phyloP scores from a whole-genome alignment of 2,113 vertebrate genomes.

The Dryoscopus gambensis region DNA sequence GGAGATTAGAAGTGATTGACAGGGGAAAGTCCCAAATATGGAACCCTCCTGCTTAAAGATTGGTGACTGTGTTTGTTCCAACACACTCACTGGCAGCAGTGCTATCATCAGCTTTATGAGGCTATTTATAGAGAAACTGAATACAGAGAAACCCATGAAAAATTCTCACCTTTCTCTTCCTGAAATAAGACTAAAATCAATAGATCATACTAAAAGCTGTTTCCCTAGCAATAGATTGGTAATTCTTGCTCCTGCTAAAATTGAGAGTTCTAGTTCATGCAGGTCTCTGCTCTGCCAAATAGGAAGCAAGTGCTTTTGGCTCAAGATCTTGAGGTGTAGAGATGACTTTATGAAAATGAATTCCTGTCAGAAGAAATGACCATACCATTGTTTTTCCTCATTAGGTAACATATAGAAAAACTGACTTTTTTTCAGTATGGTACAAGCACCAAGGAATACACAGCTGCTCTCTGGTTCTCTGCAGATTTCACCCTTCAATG shows the following conservation, averaged over 20 bases:
- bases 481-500: not conserved
- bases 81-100: not conserved
- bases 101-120: not conserved
- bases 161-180: not conserved
- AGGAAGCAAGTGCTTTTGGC: not conserved
- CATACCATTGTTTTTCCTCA: not conserved
- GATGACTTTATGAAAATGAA: not conserved
- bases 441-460: not conserved
- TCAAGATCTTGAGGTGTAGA: not conserved
- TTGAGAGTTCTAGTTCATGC: not conserved
- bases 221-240: not conserved
- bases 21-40: not conserved
- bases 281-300: not conserved
- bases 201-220: not conserved
- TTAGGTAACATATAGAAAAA: not conserved
- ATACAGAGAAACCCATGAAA: slow-evolving; percentile 8
- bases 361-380: not conserved
- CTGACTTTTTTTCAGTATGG: not conserved
- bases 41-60: not conserved
- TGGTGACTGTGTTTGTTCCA: slow-evolving; percentile 31
- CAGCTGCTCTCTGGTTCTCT: not conserved
- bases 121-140: slow-evolving; percentile 55
- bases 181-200: not conserved
- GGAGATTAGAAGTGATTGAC: not conserved
- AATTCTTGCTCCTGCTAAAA: not conserved